Percentiles rank a stretch among this genome's conserved stretches.
These are phyloP conservation scores for Philypnodon macrostomus DNA, from an alignment of 2,797 vertebrate species.

Conservation along the genomic window DNA sequence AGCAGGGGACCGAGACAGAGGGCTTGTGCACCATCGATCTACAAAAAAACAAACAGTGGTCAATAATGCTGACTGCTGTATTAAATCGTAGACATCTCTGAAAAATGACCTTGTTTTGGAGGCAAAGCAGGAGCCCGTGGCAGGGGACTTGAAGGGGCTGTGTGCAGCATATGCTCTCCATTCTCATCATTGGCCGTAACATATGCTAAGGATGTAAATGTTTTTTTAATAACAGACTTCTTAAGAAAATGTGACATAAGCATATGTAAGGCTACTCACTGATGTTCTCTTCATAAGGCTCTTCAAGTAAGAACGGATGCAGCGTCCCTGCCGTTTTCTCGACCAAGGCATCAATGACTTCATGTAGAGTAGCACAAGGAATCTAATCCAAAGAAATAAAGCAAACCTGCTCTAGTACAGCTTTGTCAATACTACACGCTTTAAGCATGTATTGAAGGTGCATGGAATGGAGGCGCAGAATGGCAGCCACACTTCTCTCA, in stretches of 20 bases:
- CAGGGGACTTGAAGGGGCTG: slow-evolving; percentile 62
- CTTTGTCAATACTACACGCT: neutral
- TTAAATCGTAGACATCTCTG: neutral
- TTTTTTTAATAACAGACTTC: neutral
- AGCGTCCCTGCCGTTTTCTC: slow-evolving; percentile 79
- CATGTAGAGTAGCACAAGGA: slow-evolving; percentile 79
- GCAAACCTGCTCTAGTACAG: neutral
- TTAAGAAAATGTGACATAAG: neutral
- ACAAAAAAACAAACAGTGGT: slow-evolving; percentile 13
- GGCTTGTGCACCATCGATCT: slow-evolving; percentile 70
- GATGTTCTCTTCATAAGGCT: slow-evolving; percentile 84
- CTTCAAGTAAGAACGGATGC: slow-evolving; percentile 79
- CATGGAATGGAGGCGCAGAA: too few relatives aligned
- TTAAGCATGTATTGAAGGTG: too few relatives aligned
- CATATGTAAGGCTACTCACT: slow-evolving; percentile 68
- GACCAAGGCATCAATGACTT: slow-evolving; percentile 83
- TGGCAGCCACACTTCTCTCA: too few relatives aligned
- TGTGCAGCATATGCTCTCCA: slow-evolving; percentile 77
- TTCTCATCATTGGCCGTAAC: slow-evolving; percentile 84
- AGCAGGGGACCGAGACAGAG: slow-evolving; percentile 65
- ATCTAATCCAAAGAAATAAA: slow-evolving; percentile 57
- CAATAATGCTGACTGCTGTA: neutral
- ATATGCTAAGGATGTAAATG: slow-evolving; percentile 70
- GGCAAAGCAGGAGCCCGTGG: slow-evolving; percentile 68
- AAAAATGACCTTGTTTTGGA: slow-evolving; percentile 74